Evolutionary conservation across 2,888 invertebrate genomes (phyloP).

Genomic region (Hybos culiciformis): DNA sequence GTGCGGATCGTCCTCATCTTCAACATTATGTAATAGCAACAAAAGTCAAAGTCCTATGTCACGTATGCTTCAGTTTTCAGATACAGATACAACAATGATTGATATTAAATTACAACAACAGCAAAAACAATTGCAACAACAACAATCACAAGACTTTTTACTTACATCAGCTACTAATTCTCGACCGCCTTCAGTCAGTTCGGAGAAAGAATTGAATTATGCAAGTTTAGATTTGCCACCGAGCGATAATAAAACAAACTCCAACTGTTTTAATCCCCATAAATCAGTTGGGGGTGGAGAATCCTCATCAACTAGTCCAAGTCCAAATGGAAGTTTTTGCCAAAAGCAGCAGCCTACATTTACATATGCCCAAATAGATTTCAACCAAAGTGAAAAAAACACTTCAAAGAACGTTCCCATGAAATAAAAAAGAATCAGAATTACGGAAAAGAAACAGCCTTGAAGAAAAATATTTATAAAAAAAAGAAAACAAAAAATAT

Average conservation of each 20-base stretch:
- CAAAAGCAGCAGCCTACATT: conserved; percentile 37
- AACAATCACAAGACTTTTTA: background rate
- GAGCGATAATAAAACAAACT: conserved; percentile 9
- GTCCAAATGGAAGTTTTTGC: conserved; percentile 21
- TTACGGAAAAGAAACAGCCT: no score
- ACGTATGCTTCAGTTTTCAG: conserved; percentile 14
- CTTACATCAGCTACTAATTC: conserved; percentile 16
- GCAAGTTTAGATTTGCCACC: conserved; percentile 47
- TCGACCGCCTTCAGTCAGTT: conserved; percentile 27
- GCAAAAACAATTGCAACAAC: background rate
- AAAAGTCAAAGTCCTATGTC: conserved; percentile 17
- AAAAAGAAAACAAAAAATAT: no score
- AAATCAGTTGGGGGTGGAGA: conserved; percentile 5
- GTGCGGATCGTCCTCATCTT: conserved; percentile 16
- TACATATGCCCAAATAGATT: conserved; percentile 70
- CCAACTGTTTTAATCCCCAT: conserved; percentile 14
- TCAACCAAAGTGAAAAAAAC: conserved; percentile 35
- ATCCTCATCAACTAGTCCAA: conserved; percentile 22
- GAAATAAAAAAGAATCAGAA: no score
- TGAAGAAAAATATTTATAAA: no score
- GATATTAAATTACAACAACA: conserved; percentile 3
- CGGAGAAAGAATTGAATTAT: conserved; percentile 45
- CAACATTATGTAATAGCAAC: conserved; percentile 17
- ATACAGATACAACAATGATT: conserved; percentile 11
- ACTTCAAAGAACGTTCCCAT: no score